Evolutionary conservation across 1,140 invertebrate genomes (phyloP).

Genomic region (Zaprionus davidi): DNA sequence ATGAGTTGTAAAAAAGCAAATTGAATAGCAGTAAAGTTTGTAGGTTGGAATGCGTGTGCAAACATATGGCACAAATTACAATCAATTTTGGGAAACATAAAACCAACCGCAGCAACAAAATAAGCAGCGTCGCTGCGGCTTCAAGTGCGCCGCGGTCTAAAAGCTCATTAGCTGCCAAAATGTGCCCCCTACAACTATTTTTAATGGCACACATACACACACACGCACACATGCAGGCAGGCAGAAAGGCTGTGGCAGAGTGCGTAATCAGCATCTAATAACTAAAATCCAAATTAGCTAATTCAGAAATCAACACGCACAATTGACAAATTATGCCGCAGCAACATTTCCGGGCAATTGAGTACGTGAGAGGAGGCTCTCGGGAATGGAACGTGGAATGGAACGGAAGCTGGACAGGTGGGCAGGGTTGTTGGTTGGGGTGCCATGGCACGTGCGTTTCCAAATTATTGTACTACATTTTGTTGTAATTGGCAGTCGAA

Average conservation of each 20-base stretch:
- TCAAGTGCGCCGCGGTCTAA: slow-evolving; percentile 30
- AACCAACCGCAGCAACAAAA: slow-evolving; percentile 57
- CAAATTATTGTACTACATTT: slow-evolving; percentile 63
- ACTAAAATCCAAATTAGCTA: slow-evolving; percentile 82
- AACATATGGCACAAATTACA: slow-evolving; percentile 23
- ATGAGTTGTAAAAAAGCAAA: slow-evolving; percentile 16
- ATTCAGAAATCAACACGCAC: slow-evolving; percentile 82
- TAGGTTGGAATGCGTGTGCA: background rate
- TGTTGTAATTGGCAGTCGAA: slow-evolving; percentile 36
- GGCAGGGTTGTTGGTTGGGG: background rate
- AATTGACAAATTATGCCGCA: slow-evolving; percentile 82
- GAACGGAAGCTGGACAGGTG: slow-evolving; percentile 1
- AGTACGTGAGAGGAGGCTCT: slow-evolving; percentile 56
- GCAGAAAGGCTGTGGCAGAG: background rate
- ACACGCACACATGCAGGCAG: background rate
- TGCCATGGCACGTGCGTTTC: slow-evolving; percentile 53
- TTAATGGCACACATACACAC: slow-evolving; percentile 30
- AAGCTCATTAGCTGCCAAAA: slow-evolving; percentile 62
- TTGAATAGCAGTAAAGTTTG: slow-evolving; percentile 12
- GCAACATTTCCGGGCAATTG: slow-evolving; percentile 80
- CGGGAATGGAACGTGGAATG: background rate
- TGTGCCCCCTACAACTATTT: slow-evolving; percentile 29
- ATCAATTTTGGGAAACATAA: slow-evolving; percentile 44
- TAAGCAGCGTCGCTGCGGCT: slow-evolving; percentile 47
- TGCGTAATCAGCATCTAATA: slow-evolving; percentile 78